Evolutionary conservation across 1,140 invertebrate genomes (phyloP), one percentile per base, ranked within the genome.

Genomic region (Meloidogyne floridensis): DNA sequence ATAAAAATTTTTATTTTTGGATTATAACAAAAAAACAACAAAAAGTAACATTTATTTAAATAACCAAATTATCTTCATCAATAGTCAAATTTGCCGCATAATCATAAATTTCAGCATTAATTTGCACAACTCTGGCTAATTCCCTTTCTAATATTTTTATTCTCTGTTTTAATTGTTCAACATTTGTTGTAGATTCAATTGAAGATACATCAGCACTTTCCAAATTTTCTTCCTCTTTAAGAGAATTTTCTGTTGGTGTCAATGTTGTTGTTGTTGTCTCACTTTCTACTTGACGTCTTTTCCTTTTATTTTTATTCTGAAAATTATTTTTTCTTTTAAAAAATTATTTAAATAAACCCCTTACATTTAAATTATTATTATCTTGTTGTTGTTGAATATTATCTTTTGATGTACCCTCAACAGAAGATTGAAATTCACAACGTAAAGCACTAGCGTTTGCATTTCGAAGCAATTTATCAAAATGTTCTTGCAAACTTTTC

Each of bases 51-150:
- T 65, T 6, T 65, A 18, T 65, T 65, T 65, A 65, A 4, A 15
- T 65, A 65, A 65, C n/a, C 3, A 51, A 4, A 54, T 74, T 15
- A n/a, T 54, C 72, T 5, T 47, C 77, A 3, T 79, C 77, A 47
- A 79, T 43, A 15, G 65, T 72, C 59, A 79, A 42, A 43, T 72
- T 79, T 2, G 77, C 43, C 2, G 53, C 65, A 72, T 69, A 79
- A 20, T 32, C 72, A 54, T 81, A 76, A 69, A 81, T 20, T 54
- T 81, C 54, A 18, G 71, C 73, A 75, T 75, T 77, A 42, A 75
- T 69, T 42, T 75, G 74, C 54, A 81, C 59, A 32, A 74, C 80
- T 9, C 74, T 54, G 53, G 74, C 56, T 32, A 80, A 54, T 15
- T 74, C 71, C 2, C 42, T 56, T 6, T 59, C 65, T 74, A 80